phyloP scores from a whole-genome alignment of 92 coral and sea anemone genomes.

The Pocillopora meandrina region DNA sequence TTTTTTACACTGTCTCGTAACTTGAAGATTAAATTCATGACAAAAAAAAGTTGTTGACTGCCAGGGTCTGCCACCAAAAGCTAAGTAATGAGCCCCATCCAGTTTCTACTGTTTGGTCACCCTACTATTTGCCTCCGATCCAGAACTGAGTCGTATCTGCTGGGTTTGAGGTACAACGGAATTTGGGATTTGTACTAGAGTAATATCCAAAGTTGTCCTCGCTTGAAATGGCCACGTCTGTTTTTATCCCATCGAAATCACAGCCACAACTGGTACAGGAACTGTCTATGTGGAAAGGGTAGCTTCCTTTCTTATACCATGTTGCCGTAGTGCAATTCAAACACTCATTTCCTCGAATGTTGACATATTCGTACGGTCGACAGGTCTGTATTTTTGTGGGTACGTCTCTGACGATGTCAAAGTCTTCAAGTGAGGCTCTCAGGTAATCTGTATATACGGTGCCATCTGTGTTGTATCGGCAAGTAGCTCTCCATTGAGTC shows the following conservation, averaged over 20 bases:
- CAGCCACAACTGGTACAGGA: neutral
- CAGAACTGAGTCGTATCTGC: conserved; percentile 2
- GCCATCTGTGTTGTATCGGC: conserved; percentile 47
- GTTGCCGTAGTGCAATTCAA: conserved; percentile 7
- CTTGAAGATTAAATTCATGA: too few relatives aligned
- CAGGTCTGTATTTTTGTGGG: neutral
- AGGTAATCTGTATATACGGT: conserved; percentile 45
- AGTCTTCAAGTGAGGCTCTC: conserved; percentile 18
- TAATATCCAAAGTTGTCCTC: conserved; percentile 14
- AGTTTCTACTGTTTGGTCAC: too few relatives aligned
- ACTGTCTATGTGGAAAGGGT: conserved; percentile 3
- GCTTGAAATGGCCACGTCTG: neutral
- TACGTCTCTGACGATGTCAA: conserved; percentile 8
- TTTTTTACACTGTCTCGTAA: too few relatives aligned
- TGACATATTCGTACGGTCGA: conserved; percentile 12
- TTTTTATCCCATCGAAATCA: neutral
- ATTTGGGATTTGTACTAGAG: neutral
- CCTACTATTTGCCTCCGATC: neutral
- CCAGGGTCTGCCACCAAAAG: too few relatives aligned
- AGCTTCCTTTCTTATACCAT: neutral
- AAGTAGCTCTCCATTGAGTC: conserved; percentile 49
- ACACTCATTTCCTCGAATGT: conserved; percentile 37
- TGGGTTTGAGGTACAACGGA: conserved; percentile 4
- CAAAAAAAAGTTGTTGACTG: too few relatives aligned
- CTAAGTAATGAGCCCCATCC: too few relatives aligned